Conservation (phyloP, 2,888 invertebrate genomes). For the Danaus chrysippus region DNA sequence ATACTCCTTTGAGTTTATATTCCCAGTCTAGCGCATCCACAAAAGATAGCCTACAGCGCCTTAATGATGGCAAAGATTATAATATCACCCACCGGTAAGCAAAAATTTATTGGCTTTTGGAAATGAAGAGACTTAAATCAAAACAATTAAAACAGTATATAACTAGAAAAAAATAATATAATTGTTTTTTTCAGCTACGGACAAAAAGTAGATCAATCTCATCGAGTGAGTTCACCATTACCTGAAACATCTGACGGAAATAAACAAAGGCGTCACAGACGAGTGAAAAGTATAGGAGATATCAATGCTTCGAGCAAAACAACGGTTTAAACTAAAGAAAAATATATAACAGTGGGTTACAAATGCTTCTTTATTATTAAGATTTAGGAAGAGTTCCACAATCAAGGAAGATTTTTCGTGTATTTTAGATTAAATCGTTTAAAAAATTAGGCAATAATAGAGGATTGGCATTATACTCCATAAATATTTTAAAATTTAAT, state of each 20-base stretch:
- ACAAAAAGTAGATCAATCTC: constrained; percentile 65
- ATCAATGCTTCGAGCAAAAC: constrained; percentile 80
- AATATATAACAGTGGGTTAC: background rate
- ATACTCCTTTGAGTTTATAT: constrained; percentile 69
- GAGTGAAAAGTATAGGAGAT: constrained; percentile 87
- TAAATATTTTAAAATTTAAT: constrained; percentile 4
- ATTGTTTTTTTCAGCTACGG: constrained; percentile 53
- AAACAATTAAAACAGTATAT: background rate
- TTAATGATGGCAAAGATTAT: constrained; percentile 69
- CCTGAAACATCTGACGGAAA: constrained; percentile 72
- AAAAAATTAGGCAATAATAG: constrained; percentile 2
- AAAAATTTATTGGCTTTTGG: background rate
- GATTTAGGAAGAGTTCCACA: constrained; percentile 1
- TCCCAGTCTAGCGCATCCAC: constrained; percentile 73
- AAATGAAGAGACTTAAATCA: background rate
- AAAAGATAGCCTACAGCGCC: constrained; percentile 67
- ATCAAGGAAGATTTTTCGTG: background rate
- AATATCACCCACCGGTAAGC: constrained; percentile 66
- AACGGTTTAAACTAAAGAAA: constrained; percentile 48
- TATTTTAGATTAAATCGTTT: background rate
- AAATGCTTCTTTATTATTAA: background rate
- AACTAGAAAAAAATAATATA: background rate
- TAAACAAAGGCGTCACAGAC: constrained; percentile 79
- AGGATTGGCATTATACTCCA: background rate
- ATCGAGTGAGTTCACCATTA: constrained; percentile 71